These are phyloP conservation scores for Samia ricini DNA, from an alignment of 1,140 invertebrate species.

Conservation along the genomic window DNA sequence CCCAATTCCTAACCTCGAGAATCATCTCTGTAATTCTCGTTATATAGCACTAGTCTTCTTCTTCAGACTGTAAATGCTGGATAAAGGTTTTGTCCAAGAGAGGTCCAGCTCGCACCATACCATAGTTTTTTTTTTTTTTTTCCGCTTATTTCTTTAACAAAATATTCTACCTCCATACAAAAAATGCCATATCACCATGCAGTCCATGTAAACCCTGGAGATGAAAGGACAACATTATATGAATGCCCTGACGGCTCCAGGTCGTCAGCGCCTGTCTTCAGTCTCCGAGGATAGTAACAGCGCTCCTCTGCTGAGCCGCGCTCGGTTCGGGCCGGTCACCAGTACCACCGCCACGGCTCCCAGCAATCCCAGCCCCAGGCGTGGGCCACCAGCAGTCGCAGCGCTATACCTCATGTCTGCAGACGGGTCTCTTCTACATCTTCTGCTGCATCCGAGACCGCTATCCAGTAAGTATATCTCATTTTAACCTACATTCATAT, in stretches of 20 bases:
- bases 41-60: too few relatives aligned
- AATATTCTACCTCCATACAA: too few relatives aligned
- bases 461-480: conserved; percentile 44
- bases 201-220: too few relatives aligned
- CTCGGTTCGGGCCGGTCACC: conserved; percentile 56
- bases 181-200: too few relatives aligned
- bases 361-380: conserved; percentile 18
- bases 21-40: too few relatives aligned
- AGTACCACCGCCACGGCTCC: conserved; percentile 6
- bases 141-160: too few relatives aligned
- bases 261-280: conserved; percentile 82
- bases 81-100: too few relatives aligned
- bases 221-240: too few relatives aligned
- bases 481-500: neutral
- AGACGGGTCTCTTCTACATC: conserved; percentile 92
- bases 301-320: conserved; percentile 85
- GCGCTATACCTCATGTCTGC: conserved; percentile 94
- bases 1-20: neutral
- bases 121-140: too few relatives aligned
- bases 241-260: conserved; percentile 29
- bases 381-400: conserved; percentile 79
- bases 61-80: too few relatives aligned
- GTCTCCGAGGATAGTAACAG: conserved; percentile 81
- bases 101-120: too few relatives aligned
- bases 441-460: conserved; percentile 91